phyloP scores from a whole-genome alignment of 1,140 invertebrate genomes.

The Drosophila truncata region DNA sequence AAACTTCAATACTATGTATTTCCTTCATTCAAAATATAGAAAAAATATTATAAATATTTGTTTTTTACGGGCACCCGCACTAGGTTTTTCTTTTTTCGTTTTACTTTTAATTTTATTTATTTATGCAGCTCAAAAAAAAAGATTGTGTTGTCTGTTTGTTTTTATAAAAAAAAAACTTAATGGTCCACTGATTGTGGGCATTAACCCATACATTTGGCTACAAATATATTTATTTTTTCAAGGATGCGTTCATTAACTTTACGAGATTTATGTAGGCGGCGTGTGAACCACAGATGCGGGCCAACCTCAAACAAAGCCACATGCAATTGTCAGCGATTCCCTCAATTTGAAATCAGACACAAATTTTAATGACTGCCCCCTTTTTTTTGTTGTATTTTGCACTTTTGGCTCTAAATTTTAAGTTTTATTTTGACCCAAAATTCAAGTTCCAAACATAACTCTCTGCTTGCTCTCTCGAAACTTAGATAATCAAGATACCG shows the following conservation, averaged over 20 bases:
- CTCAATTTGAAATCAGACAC: constrained; percentile 16
- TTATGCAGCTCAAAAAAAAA: constrained; percentile 63
- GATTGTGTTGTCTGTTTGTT: constrained; percentile 50
- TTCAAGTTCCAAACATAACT: no score
- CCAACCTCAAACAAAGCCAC: constrained; percentile 5
- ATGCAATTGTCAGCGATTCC: constrained; percentile 23
- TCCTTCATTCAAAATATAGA: constrained; percentile 8
- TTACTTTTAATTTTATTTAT: constrained; percentile 75
- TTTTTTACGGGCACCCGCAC: constrained; percentile 35
- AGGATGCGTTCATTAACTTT: constrained; percentile 73
- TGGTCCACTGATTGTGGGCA: constrained; percentile 59
- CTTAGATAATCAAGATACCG: constrained; percentile 70
- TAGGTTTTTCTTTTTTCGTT: constrained; percentile 32
- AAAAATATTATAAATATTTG: constrained; percentile 32
- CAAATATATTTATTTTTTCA: constrained; percentile 42
- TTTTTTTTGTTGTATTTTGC: constrained; percentile 55
- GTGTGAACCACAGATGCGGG: constrained; percentile 63
- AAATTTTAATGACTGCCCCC: constrained; percentile 38
- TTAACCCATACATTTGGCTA: constrained; percentile 38
- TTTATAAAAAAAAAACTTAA: constrained; percentile 73
- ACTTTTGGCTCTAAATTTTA: constrained; percentile 40
- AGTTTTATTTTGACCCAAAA: constrained; percentile 35
- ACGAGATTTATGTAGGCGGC: constrained; percentile 60
- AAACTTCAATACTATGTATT: background rate
- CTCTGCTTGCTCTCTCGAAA: constrained; percentile 23